Evolutionary conservation across 2,888 invertebrate species (phyloP).

Genomic region (Congeria kusceri): DNA sequence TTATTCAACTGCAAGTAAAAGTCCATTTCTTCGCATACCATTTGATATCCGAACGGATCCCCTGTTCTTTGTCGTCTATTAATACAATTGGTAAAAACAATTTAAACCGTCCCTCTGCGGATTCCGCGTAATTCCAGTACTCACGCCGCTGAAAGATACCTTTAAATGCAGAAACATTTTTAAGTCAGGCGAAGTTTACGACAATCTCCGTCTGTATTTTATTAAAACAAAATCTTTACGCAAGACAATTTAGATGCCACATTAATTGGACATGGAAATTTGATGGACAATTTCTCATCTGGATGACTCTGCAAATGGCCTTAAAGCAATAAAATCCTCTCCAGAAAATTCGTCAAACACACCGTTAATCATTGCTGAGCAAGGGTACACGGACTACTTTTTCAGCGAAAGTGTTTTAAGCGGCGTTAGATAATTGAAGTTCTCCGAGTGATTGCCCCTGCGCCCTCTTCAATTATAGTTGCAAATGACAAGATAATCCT

Average conservation of each 20-base stretch:
- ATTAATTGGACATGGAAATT: constrained; percentile 46
- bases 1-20: too few relatives aligned
- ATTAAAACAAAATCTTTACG: constrained; percentile 55
- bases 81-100: too few relatives aligned
- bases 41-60: too few relatives aligned
- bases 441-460: constrained; percentile 21
- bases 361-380: constrained; percentile 60
- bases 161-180: neutral
- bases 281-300: constrained; percentile 56
- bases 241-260: constrained; percentile 44
- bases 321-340: constrained; percentile 36
- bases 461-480: constrained; percentile 37
- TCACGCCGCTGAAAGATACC: neutral
- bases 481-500: constrained; percentile 10
- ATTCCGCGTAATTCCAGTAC: neutral
- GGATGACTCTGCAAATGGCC: constrained; percentile 37
- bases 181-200: neutral
- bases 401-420: constrained; percentile 30
- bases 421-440: constrained; percentile 34
- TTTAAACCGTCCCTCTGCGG: too few relatives aligned
- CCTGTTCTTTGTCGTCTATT: too few relatives aligned
- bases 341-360: constrained; percentile 39
- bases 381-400: constrained; percentile 31
- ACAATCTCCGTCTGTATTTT: constrained; percentile 5
- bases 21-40: too few relatives aligned